Base-by-base conservation (phyloP, 2,797 vertebrate species). In the Kryptolebias ocellatus region DNA sequence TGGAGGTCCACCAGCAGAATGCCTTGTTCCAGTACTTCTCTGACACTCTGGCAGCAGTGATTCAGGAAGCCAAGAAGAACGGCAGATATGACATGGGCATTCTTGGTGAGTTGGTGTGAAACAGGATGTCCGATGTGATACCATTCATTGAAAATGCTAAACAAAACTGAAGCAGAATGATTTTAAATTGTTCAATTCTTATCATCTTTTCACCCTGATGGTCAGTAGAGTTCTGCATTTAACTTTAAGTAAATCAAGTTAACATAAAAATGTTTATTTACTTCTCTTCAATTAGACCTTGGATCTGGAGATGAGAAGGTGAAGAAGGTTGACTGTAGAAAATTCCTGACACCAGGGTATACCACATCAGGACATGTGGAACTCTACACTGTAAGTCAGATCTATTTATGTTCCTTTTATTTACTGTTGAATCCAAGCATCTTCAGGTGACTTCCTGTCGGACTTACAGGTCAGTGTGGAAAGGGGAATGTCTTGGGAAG, bases 41-140 rank as follows among this genome's bases (percentile, higher is more conserved):
- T 0, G 98, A 99, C 84, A 99, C 97, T 0, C 90, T 99, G 60
- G 95, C 91, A 24, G 97, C 96, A 1, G 97, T 99, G 54, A 96
- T 99, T 79, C 96, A 96, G 76, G 98, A 99, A 78, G 98, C 98
- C 42, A 99, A 99, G 84, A 98, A 96, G 90, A 99, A 96, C 9
- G 98, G 98, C 69, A 92, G 96, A 95, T 99, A 98, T 0, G 98
- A 99, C 81, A 98, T 99, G 98, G 98, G 98, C 66, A 99, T 99
- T 87, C 92, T 99, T 17, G 98, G 98, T 98, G 90, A 93, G 63
- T 20, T 16, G 42, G 17, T 14, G 15, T 8, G 7, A 18, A 28
- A 24, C 11, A 11, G 18, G 7, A 37, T 24, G 20, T 24, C 20
- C 1, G 20, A 24, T 24, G 20, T 24, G 20, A 2, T 24, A 24